These are phyloP conservation scores for Heliconius erato DNA, from an alignment of 2,888 invertebrate genomes.

Conservation along the genomic window DNA sequence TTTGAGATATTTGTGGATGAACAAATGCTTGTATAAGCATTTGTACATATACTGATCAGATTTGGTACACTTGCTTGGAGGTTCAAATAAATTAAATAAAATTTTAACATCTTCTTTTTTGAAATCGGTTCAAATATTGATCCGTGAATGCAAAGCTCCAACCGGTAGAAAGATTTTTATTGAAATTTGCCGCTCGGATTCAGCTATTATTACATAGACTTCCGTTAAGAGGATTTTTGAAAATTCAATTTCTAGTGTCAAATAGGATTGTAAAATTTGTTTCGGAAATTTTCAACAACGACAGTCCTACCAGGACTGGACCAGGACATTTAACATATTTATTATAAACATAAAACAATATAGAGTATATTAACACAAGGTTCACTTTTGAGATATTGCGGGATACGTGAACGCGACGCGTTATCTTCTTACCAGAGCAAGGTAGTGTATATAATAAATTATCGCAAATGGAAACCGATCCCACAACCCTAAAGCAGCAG, in stretches of 20 bases:
- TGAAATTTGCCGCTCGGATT: background rate
- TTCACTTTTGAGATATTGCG: too few species aligned
- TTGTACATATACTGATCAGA: background rate
- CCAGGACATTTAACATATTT: background rate
- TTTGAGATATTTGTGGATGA: too few species aligned
- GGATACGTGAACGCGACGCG: too few species aligned
- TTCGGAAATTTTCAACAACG: background rate
- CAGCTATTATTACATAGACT: background rate
- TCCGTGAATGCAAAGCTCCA: background rate
- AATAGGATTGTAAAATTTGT: background rate
- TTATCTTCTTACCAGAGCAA: too few species aligned
- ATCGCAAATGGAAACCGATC: too few species aligned
- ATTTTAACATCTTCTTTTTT: background rate
- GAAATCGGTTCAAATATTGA: background rate
- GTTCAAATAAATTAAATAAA: background rate
- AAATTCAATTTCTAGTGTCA: slow-evolving; percentile 6
- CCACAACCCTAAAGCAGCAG: too few species aligned
- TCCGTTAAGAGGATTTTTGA: slow-evolving; percentile 13
- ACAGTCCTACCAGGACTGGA: too few species aligned
- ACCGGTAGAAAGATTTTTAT: background rate
- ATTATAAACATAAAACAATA: background rate
- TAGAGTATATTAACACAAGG: too few species aligned
- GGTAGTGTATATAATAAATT: too few species aligned
- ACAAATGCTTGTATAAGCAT: background rate
- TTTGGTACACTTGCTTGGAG: background rate